Base-by-base conservation (phyloP, 2,888 invertebrate species). In the Nomada goodeniana region DNA sequence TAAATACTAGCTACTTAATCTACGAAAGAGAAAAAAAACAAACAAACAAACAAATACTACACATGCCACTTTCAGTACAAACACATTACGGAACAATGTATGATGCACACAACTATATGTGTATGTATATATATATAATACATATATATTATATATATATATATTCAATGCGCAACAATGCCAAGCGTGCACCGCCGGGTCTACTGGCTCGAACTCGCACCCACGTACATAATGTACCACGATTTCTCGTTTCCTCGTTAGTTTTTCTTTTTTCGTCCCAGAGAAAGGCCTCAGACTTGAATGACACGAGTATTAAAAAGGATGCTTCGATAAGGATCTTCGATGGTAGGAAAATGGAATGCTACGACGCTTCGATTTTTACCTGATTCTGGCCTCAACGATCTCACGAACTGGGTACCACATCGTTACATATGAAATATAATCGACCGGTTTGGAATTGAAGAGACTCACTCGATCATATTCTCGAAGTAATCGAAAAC, bases 1-100 rank as follows among this genome's bases (percentile, higher is more conserved):
- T 88, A 91, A 89, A 84, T 89, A 90, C 88, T 85, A 86, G 81
- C 88, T 89, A 89, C 89, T 91, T 91, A 91, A 88, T 87, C 88
- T 86, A 90, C 75, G 76, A 81, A 72, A 82, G 67, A 53, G 67
- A 71, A 81, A 70, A 81, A 78, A 82, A 65, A 81, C 76, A 83
- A 83, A 78, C 67, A 79, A 82, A 84, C 83, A 86, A 85, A 85
- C 83, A 82, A 88, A 83, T 82, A 89, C 91, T 92, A 90, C 89
- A 85, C 92, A 91, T 90, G 92, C 92, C 91, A 91, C 86, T 88
- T 80, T 87, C 86, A 86, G 79, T 86, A 85, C 85, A 83, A 86
- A 85, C 86, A 86, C 86, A 84, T 81, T 84, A 87, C 88, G 85
- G 83, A 86, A 87, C 85, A 83, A 78, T 83, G 73, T 68, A 89